Conservation (phyloP, 1,140 invertebrate species). For the Drosophila biarmipes region DNA sequence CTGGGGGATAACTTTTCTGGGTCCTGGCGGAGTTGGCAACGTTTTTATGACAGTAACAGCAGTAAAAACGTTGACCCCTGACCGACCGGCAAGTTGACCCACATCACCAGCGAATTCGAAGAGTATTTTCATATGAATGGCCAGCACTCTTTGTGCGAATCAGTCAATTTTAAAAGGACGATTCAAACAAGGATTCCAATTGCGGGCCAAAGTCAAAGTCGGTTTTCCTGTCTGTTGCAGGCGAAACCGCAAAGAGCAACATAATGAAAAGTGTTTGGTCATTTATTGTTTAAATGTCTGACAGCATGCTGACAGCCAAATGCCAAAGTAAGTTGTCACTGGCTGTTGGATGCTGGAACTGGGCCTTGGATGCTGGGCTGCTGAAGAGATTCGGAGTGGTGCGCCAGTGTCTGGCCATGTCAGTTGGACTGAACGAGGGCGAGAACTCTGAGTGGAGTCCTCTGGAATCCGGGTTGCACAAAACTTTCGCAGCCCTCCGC, state of each 20-base stretch:
- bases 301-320: slow-evolving; percentile 81
- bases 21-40: slow-evolving; percentile 49
- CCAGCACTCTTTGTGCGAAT: slow-evolving; percentile 43
- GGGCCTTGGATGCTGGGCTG: not conserved
- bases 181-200: slow-evolving; percentile 19
- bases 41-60: slow-evolving; percentile 81
- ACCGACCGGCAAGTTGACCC: slow-evolving; percentile 56
- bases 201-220: slow-evolving; percentile 35
- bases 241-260: slow-evolving; percentile 75
- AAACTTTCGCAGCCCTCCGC: slow-evolving; percentile 51
- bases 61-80: slow-evolving; percentile 77
- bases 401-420: slow-evolving; percentile 32
- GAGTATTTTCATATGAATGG: slow-evolving; percentile 48
- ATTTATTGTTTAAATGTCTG: slow-evolving; percentile 83
- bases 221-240: slow-evolving; percentile 52
- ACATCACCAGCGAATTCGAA: slow-evolving; percentile 58
- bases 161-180: slow-evolving; percentile 26
- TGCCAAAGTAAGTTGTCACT: slow-evolving; percentile 81
- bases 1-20: slow-evolving; percentile 30
- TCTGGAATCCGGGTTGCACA: slow-evolving; percentile 12
- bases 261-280: slow-evolving; percentile 83
- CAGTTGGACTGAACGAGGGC: slow-evolving; percentile 26
- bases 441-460: slow-evolving; percentile 27
- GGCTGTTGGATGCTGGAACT: slow-evolving; percentile 2
- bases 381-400: slow-evolving; percentile 5